Conservation (phyloP, 2,797 vertebrate genomes). For the Geotrypetes seraphini region DNA sequence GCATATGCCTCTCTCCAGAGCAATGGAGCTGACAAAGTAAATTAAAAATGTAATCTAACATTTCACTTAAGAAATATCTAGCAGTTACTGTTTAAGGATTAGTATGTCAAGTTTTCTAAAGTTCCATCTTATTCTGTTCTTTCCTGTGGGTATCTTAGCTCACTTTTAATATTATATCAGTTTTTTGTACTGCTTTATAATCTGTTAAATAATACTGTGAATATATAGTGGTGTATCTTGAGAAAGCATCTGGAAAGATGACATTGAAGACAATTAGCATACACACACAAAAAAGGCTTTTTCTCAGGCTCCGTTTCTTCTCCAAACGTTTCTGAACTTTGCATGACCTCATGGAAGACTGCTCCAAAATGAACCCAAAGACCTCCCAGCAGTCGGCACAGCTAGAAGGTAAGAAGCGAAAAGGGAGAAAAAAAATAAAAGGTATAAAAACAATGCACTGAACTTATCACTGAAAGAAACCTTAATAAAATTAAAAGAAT, state of each 20-base stretch:
- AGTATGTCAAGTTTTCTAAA: too few relatives aligned
- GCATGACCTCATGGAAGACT: slow-evolving; percentile 47
- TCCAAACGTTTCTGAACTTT: slow-evolving; percentile 60
- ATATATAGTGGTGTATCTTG: neutral
- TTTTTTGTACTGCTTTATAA: neutral
- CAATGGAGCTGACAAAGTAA: too few relatives aligned
- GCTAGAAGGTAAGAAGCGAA: slow-evolving; percentile 20
- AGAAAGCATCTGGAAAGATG: neutral
- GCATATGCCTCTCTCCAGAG: too few relatives aligned
- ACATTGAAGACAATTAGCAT: slow-evolving; percentile 15
- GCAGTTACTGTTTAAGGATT: too few relatives aligned
- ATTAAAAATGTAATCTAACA: too few relatives aligned
- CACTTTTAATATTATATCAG: slow-evolving; percentile 1
- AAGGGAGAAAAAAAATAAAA: slow-evolving; percentile 15
- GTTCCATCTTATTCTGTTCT: neutral
- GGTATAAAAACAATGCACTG: slow-evolving; percentile 18
- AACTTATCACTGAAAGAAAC: slow-evolving; percentile 20
- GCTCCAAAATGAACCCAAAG: slow-evolving; percentile 36
- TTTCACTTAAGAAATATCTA: too few relatives aligned
- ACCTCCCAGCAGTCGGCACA: slow-evolving; percentile 28
- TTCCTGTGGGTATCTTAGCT: neutral
- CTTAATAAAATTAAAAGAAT: too few relatives aligned
- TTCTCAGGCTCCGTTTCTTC: slow-evolving; percentile 28
- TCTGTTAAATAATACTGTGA: neutral
- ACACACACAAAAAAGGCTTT: slow-evolving; percentile 13